These are phyloP conservation scores for Crambe crambe DNA, from an alignment of 37 sponge, comb jelly and placozoan species.

Conservation along the genomic window DNA sequence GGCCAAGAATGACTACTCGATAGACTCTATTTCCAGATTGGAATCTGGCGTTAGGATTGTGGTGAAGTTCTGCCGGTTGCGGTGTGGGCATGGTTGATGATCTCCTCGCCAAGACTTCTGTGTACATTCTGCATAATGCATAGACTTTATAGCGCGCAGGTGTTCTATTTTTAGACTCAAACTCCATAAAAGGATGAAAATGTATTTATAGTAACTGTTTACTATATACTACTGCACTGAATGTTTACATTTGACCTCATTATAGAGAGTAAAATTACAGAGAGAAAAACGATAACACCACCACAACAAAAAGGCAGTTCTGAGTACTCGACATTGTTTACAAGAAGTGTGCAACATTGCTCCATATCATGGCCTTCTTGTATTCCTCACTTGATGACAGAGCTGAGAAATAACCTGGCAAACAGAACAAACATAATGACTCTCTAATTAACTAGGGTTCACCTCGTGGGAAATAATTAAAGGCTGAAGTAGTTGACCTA, in stretches of 20 bases:
- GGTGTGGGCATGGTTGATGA: slow-evolving; percentile 35
- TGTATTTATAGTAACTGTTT: slow-evolving; percentile 9
- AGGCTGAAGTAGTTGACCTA: background rate
- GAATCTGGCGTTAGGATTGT: slow-evolving; percentile 59
- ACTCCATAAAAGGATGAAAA: background rate
- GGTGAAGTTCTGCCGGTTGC: slow-evolving; percentile 43
- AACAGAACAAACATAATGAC: background rate
- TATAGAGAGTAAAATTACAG: too few relatives aligned
- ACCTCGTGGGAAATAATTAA: background rate
- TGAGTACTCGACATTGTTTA: background rate
- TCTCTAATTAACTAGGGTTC: background rate
- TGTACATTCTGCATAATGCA: too few relatives aligned
- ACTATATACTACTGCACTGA: background rate
- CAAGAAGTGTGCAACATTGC: slow-evolving; percentile 8
- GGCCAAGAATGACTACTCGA: slow-evolving; percentile 82
- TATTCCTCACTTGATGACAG: slow-evolving; percentile 17
- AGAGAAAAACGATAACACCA: too few relatives aligned
- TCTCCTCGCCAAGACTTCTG: too few relatives aligned
- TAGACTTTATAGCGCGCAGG: too few relatives aligned
- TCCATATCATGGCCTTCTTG: slow-evolving; percentile 30
- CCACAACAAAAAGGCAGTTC: background rate
- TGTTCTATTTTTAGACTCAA: too few relatives aligned
- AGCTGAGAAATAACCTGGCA: slow-evolving; percentile 11
- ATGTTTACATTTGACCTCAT: background rate
- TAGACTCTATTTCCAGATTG: slow-evolving; percentile 81